phyloP scores from a whole-genome alignment of 2,888 invertebrate genomes.

The Sphaerophoria rueppellii region DNA sequence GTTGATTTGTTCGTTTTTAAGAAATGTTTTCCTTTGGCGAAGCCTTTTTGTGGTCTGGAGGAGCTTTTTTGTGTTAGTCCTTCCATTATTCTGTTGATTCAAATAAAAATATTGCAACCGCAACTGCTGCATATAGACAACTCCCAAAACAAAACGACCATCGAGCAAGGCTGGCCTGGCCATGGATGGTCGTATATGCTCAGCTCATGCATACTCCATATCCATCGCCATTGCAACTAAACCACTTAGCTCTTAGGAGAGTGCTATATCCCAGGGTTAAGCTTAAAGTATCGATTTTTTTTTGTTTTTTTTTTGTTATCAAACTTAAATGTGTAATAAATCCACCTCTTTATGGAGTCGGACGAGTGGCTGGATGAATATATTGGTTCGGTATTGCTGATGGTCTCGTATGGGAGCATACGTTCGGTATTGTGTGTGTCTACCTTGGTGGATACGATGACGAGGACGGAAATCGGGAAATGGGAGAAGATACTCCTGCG shows the following conservation, averaged over 20 bases:
- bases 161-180: conserved; percentile 7
- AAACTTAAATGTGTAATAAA: conserved; percentile 49
- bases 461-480: background rate
- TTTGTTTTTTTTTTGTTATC: background rate
- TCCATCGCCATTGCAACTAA: background rate
- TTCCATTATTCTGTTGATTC: conserved; percentile 29
- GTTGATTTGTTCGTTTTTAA: background rate
- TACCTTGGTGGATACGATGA: background rate
- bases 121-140: conserved; percentile 47
- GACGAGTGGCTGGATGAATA: conserved; percentile 11
- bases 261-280: conserved; percentile 31
- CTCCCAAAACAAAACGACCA: background rate
- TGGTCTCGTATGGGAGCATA: background rate
- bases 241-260: conserved; percentile 49
- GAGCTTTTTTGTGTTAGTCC: conserved; percentile 11
- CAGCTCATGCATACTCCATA: background rate
- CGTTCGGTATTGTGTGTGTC: too few species aligned
- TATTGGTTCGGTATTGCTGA: background rate
- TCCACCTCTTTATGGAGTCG: conserved; percentile 37
- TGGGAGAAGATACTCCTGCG: conserved; percentile 26
- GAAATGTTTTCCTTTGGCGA: background rate
- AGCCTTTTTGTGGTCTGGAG: conserved; percentile 32
- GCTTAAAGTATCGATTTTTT: conserved; percentile 51
- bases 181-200: conserved; percentile 1
- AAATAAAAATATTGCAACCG: conserved; percentile 49